Base-by-base conservation (phyloP, 2,797 vertebrate genomes). In the Chlorospingus semifuscus region DNA sequence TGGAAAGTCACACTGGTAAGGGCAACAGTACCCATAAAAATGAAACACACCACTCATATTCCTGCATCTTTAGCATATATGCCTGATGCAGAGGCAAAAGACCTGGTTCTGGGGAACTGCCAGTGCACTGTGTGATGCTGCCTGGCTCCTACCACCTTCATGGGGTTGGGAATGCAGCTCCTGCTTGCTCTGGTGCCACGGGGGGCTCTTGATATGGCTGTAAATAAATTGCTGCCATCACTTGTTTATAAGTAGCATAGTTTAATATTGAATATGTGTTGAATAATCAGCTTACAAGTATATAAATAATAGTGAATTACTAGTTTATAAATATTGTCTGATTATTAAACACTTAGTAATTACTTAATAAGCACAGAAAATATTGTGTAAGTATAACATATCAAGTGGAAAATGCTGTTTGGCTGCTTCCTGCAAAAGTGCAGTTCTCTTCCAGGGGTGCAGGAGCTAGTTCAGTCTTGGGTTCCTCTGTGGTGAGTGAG, bases 261-360 rank as follows among this genome's bases (percentile, higher is more conserved):
- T 57, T 81, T 36, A 60, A n/a, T 66, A 66, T 16, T 27, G 42
- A 87, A 34, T 32, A 41, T 10, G 2, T 66, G 42, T 37, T 82
- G 57, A 82, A 53, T 59, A 72, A 84, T 84, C 66, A 72, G n/a
- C 32, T 60, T 65, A 66, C 13, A 66, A 65, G 16, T 47, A 72
- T 65, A 59, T 41, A 78, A 78, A 47, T 78, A 83, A 70, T 46
- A 83, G 71, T 24, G 9, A 79, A 79, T 66, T 72, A 12, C 22
- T 49, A 66, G 19, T 66, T 84, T 71, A 79, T 72, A 90, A 84
- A 79, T 53, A 84, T 79, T 84, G 59, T 72, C 53, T 66, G 59
- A 53, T 65, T 66, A 37, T 53, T 78, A 65, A 84, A 78, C 34
- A 65, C 53, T 47, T 24, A 66, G 55, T 84, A 41, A 60, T 84